Conservation (phyloP, 2,113 vertebrate genomes). For the Sinocyclocheilus maitianheensis region DNA sequence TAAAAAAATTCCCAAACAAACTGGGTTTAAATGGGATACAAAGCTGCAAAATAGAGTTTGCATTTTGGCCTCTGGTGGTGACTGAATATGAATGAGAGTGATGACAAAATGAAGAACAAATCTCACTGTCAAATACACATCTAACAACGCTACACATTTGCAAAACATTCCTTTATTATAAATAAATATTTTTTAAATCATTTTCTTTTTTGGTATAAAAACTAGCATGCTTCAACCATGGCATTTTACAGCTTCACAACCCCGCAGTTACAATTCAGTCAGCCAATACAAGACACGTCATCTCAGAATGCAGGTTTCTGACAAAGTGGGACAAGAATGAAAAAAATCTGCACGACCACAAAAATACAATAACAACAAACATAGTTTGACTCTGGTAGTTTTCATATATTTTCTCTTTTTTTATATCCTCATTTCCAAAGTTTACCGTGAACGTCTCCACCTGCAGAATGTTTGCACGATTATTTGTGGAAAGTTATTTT, state of each 20-base stretch:
- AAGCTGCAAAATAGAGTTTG: not conserved
- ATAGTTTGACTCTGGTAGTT: conserved; percentile 87
- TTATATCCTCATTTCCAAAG: conserved; percentile 61
- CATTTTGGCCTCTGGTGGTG: not conserved
- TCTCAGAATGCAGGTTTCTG: conserved; percentile 88
- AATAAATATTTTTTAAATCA: conserved; percentile 85
- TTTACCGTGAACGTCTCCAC: conserved; percentile 45
- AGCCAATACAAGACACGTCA: conserved; percentile 91
- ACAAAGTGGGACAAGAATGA: conserved; percentile 95
- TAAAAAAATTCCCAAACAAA: not conserved
- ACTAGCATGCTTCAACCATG: conserved; percentile 97
- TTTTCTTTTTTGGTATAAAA: conserved; percentile 88
- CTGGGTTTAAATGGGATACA: not conserved
- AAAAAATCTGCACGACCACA: conserved; percentile 95
- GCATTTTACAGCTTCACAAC: conserved; percentile 94
- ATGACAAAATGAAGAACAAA: not conserved
- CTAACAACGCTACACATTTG: conserved; percentile 96
- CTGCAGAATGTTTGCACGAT: conserved; percentile 34
- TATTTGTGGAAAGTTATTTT: conserved; percentile 19
- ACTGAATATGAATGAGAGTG: not conserved
- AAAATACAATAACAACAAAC: conserved; percentile 97
- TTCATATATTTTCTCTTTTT: conserved; percentile 68
- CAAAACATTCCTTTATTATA: conserved; percentile 99
- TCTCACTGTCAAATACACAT: conserved; percentile 75
- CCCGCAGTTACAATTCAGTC: conserved; percentile 86